Evolutionary conservation across 2,888 invertebrate species (phyloP).

Genomic region (Epiblema foenella): DNA sequence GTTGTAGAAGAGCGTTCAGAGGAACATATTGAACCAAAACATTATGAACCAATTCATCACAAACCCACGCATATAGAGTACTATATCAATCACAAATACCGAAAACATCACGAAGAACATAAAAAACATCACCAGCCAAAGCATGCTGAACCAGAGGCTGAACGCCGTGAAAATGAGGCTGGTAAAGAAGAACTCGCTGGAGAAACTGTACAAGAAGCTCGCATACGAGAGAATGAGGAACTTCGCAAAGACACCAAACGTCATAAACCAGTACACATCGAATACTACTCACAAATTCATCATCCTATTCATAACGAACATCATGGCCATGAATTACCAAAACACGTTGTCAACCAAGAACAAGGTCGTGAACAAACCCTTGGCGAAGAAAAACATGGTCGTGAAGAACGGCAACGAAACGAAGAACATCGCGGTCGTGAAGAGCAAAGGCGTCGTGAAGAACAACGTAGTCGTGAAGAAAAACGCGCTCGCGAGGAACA

Average conservation of each 20-base stretch:
- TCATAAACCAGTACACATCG: slow-evolving; percentile 28
- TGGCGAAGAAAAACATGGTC: not conserved
- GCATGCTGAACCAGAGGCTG: not conserved
- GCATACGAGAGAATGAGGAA: slow-evolving; percentile 5
- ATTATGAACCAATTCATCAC: slow-evolving; percentile 15
- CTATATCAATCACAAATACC: slow-evolving; percentile 26
- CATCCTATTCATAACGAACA: slow-evolving; percentile 31
- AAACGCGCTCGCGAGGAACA: not conserved
- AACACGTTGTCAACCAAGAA: not conserved
- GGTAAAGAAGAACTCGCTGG: slow-evolving; percentile 2
- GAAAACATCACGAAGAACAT: slow-evolving; percentile 27
- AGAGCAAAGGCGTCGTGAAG: not conserved
- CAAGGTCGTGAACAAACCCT: not conserved
- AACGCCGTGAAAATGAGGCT: slow-evolving; percentile 16
- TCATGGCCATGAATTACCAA: slow-evolving; percentile 18
- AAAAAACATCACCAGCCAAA: slow-evolving; percentile 1
- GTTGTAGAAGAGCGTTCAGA: slow-evolving; percentile 38
- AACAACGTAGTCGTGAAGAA: not conserved
- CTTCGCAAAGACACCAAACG: slow-evolving; percentile 11
- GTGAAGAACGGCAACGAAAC: not conserved
- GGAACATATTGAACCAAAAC: slow-evolving; percentile 38
- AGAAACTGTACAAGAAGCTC: slow-evolving; percentile 16
- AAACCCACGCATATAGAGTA: slow-evolving; percentile 34
- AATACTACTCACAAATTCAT: slow-evolving; percentile 22
- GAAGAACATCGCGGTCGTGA: not conserved